Conservation (phyloP, 2,797 vertebrate species). For the Acanthornis magna region DNA sequence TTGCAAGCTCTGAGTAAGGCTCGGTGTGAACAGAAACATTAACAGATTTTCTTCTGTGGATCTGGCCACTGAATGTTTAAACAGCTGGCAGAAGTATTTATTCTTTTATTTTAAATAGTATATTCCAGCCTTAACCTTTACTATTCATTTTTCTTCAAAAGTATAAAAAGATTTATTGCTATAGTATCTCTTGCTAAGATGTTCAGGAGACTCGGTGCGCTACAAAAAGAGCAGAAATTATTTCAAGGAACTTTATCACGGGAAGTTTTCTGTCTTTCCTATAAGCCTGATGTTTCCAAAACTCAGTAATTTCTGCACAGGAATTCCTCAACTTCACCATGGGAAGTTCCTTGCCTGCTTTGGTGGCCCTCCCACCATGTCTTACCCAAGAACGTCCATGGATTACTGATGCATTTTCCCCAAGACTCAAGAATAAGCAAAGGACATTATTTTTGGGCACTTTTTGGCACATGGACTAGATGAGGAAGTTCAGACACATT, state of each 20-base stretch:
- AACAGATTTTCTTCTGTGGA: background rate
- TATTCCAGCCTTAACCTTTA: slow-evolving; percentile 29
- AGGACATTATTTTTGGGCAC: background rate
- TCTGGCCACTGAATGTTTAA: slow-evolving; percentile 13
- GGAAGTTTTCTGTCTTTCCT: background rate
- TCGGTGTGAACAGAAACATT: background rate
- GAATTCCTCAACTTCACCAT: background rate
- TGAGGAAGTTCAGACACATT: background rate
- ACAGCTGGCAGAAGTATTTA: slow-evolving; percentile 31
- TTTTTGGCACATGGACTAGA: background rate
- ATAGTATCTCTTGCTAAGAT: background rate
- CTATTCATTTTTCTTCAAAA: slow-evolving; percentile 5
- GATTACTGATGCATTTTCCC: background rate
- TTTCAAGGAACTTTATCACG: background rate
- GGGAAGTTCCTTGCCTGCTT: background rate
- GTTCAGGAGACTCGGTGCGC: background rate
- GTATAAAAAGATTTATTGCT: background rate
- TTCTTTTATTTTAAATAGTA: background rate
- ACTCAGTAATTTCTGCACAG: background rate
- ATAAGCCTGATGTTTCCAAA: background rate
- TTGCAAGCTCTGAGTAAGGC: background rate
- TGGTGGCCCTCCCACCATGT: background rate
- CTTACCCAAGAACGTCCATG: background rate
- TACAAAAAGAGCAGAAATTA: background rate
- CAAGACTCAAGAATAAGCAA: background rate